These are phyloP conservation scores for Aurelia sp. DNA, from an alignment of 30 jellyfish, hydroid and myxozoan genomes.

Conservation along the genomic window DNA sequence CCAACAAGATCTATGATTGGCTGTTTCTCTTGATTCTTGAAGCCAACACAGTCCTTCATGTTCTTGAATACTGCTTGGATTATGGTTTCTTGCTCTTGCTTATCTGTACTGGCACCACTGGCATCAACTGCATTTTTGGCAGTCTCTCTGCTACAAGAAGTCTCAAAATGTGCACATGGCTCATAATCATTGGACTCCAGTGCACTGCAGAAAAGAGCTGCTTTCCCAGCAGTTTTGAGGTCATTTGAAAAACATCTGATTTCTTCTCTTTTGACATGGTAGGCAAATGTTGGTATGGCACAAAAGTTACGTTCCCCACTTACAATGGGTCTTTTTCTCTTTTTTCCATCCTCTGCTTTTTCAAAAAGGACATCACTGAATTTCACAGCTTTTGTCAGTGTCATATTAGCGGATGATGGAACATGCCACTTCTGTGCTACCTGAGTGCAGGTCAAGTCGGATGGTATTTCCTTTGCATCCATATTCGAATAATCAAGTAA, in stretches of 20 bases:
- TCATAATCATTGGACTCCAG: conserved; percentile 36
- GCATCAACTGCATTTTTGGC: neutral
- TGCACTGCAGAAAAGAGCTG: conserved; percentile 8
- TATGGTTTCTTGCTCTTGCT: conserved; percentile 15
- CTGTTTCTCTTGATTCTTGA: neutral
- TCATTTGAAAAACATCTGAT: conserved; percentile 3
- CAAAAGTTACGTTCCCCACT: neutral
- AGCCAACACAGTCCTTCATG: neutral
- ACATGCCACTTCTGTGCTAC: conserved; percentile 46
- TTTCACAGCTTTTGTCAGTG: conserved; percentile 25
- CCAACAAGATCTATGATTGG: conserved; percentile 19
- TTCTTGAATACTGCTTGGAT: neutral
- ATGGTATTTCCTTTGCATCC: conserved; percentile 29
- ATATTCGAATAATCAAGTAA: conserved; percentile 20
- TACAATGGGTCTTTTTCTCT: conserved; percentile 33
- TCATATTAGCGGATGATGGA: conserved; percentile 37
- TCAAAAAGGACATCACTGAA: conserved; percentile 15
- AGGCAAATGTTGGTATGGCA: conserved; percentile 40
- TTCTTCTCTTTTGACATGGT: conserved; percentile 5
- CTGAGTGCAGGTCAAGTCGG: conserved; percentile 25
- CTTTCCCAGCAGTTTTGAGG: neutral
- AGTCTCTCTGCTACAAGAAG: conserved; percentile 9
- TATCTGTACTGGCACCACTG: neutral
- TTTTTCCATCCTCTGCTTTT: conserved; percentile 19
- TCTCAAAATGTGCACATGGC: conserved; percentile 52